These are phyloP conservation scores for Alethe castanea DNA, from an alignment of 2,113 vertebrate genomes.

Conservation along the genomic window DNA sequence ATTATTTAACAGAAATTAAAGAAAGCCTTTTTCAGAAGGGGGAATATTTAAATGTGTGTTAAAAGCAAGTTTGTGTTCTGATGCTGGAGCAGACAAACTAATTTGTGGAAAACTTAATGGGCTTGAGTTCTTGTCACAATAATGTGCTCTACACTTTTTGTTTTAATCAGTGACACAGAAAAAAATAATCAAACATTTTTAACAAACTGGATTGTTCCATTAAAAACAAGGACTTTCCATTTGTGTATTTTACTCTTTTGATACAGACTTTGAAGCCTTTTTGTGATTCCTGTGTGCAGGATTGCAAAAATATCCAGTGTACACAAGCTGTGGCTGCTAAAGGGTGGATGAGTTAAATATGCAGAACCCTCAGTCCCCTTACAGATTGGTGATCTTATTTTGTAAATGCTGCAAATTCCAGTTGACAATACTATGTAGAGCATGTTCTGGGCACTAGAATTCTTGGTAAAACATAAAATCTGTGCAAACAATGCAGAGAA, in stretches of 20 bases:
- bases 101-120: background rate
- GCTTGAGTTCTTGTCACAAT: background rate
- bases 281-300: background rate
- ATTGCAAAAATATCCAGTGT: background rate
- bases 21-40: background rate
- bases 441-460: background rate
- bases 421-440: background rate
- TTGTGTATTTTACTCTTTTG: background rate
- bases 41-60: background rate
- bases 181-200: background rate
- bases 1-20: background rate
- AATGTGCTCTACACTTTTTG: background rate
- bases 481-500: constrained; percentile 4
- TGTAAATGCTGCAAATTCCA: background rate
- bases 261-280: background rate
- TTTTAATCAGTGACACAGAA: background rate
- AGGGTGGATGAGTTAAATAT: background rate
- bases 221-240: background rate
- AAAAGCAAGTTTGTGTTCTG: background rate
- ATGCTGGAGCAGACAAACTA: background rate
- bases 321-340: background rate
- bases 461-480: constrained; percentile 25
- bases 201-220: background rate
- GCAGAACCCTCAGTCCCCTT: background rate
- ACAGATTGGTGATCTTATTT: background rate